Percentiles rank a stretch among this genome's conserved stretches.
Conservation (phyloP, 2,888 invertebrate genomes). For the Polyommatus icarus region DNA sequence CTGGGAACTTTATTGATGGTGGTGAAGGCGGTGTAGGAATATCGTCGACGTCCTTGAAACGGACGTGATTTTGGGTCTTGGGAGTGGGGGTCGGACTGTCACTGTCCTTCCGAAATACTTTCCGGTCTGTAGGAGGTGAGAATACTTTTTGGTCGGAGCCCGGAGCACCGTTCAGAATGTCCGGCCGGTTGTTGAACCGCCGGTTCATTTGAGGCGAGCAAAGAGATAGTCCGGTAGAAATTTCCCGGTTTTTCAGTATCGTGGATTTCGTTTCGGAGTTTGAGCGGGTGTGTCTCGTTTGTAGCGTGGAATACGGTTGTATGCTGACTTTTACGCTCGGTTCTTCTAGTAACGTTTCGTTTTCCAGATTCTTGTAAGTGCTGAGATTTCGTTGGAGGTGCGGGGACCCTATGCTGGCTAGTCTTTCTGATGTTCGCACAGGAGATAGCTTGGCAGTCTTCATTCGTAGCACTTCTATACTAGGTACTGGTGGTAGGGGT, state of each 20-base stretch:
- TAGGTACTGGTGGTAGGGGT: slow-evolving; percentile 85
- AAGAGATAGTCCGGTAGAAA: slow-evolving; percentile 67
- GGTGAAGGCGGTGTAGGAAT: slow-evolving; percentile 75
- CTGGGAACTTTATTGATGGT: slow-evolving; percentile 66
- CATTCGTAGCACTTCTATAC: slow-evolving; percentile 81
- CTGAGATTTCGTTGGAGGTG: slow-evolving; percentile 82
- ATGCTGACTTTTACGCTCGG: slow-evolving; percentile 50
- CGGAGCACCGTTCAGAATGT: slow-evolving; percentile 69
- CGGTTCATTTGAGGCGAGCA: slow-evolving; percentile 81
- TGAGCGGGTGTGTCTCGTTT: slow-evolving; percentile 70
- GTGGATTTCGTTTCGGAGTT: slow-evolving; percentile 74
- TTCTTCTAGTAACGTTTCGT: slow-evolving; percentile 65
- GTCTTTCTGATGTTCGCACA: slow-evolving; percentile 70
- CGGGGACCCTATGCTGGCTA: slow-evolving; percentile 83
- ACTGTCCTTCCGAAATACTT: slow-evolving; percentile 59
- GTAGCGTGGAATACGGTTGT: slow-evolving; percentile 65
- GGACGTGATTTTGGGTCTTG: slow-evolving; percentile 70
- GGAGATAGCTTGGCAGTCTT: slow-evolving; percentile 73
- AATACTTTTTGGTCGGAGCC: slow-evolving; percentile 61
- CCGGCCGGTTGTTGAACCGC: slow-evolving; percentile 70
- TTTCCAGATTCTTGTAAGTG: slow-evolving; percentile 81
- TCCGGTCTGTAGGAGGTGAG: slow-evolving; percentile 65
- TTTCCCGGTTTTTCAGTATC: slow-evolving; percentile 71
- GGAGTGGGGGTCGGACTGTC: slow-evolving; percentile 57
- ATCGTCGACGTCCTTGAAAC: slow-evolving; percentile 60